These are phyloP conservation scores for Heliconius ethilla DNA, from an alignment of 2,888 invertebrate species.

Conservation along the genomic window DNA sequence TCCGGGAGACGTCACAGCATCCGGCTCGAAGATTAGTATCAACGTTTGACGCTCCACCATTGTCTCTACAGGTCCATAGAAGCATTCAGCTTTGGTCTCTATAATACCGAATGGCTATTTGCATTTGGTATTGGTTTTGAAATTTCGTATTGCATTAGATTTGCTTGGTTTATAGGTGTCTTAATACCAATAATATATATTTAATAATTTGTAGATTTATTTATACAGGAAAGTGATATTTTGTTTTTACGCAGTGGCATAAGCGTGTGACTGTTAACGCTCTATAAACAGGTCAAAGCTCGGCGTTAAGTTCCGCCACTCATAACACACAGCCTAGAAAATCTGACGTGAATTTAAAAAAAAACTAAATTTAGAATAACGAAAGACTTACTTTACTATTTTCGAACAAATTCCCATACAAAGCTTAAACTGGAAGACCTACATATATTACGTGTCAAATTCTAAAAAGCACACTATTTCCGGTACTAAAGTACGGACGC, in stretches of 20 bases:
- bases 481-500: slow-evolving; percentile 57
- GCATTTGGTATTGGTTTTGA: background rate
- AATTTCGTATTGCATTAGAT: background rate
- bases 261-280: no score
- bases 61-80: slow-evolving; percentile 71
- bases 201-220: background rate
- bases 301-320: no score
- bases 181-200: background rate
- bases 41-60: slow-evolving; percentile 75
- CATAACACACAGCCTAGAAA: no score
- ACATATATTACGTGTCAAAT: slow-evolving; percentile 37
- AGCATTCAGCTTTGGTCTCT: slow-evolving; percentile 54
- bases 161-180: background rate
- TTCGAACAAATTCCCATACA: slow-evolving; percentile 11
- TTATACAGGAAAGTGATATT: background rate
- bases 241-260: background rate
- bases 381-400: no score
- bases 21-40: slow-evolving; percentile 81
- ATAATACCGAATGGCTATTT: slow-evolving; percentile 19
- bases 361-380: no score
- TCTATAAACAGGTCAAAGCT: no score
- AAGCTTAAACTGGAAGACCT: slow-evolving; percentile 33
- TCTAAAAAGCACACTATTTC: slow-evolving; percentile 63
- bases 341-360: no score
- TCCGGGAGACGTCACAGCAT: slow-evolving; percentile 77